Evolutionary conservation across 2,113 vertebrate genomes (phyloP), one percentile per base, ranked within the genome.

Genomic region (Marmota flaviventris): DNA sequence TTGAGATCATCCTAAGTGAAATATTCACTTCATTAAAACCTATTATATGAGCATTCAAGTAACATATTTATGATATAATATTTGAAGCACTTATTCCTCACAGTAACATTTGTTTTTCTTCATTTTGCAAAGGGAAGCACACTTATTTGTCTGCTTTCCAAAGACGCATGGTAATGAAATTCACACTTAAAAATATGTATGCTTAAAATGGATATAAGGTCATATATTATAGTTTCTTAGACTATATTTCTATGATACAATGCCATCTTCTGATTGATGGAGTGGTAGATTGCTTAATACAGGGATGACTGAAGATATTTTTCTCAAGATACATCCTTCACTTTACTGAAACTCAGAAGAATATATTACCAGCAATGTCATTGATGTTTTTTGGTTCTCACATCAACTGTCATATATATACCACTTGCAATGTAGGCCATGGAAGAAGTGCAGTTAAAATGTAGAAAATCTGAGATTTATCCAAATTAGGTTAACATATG

Each of bases 231-330:
- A 95, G 34, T 92, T 97, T 45, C 9, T 17, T 84, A 12, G 14
- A 65, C 13, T 37, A 67, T 32, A 75, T 95, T 97, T 97, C 69
- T 83, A 37, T 95, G 75, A 90, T 39, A 94, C 5, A 76, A 24
- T 95, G 51, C 92, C 76, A 88, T 58, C 32, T 78, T 96, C 27
- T 92, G 76, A 97, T 63, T 97, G 84, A 95, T 48, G 93, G 79
- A 61, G 29, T 82, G 51, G 32, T 91, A 84, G 25, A 92, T 53
- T 92, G 25, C 56, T 97, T 87, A 90, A 85, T 85, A 87, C 39
- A 92, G 4, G 22, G 8, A 67, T 92, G 76, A 56, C 7, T 69
- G 76, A 82, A 96, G 95, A 95, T 96, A 94, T 85, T 95, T 94
- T 97, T 93, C 82, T 91, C 20, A 79, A 89, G 22, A 61, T 14